Evolutionary conservation across 2,113 vertebrate genomes (phyloP), one percentile per base, ranked within the genome.

Genomic region (Salvelinus namaycush): DNA sequence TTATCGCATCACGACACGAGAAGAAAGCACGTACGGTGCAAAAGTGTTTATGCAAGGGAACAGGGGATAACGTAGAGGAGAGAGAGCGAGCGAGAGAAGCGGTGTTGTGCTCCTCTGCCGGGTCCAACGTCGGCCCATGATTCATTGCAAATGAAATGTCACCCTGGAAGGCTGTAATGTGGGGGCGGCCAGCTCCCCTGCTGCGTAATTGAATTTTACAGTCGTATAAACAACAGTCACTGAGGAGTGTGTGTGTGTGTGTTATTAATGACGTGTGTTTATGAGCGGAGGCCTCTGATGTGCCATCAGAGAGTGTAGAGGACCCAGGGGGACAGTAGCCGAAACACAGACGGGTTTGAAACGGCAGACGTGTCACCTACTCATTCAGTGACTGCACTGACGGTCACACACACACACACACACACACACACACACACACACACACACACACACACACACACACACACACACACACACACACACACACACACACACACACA

Each of bases 91-190:
- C 82, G 77, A 83, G 72, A 44, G 26, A 68, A 27, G 59, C 16
- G 72, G 60, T 11, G 73, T 70, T 73, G 76, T 78, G 80, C 77
- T 74, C 76, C 83, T 81, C 79, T 64, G 16, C 81, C 67, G 69
- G 27, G 70, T 76, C 85, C 87, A 87, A 80, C 73, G 85, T 83
- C 77, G 82, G 83, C 84, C 92, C 89, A 89, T 92, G 91, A 93
- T 92, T 93, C 91, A 93, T 87, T 91, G 89, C 93, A 93, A 93
- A 93, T 92, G 89, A 93, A 92, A 92, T 90, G 92, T 94, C 93
- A 92, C 88, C 88, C 86, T 90, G 91, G 90, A 88, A 90, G 91
- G 89, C 91, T 86, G 86, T 87, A 92, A 91, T 85, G 84, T 80
- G 76, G 85, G 85, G 83, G 80, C 77, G 68, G 80, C 86, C 84